A percentile compares a stretch with the other conserved stretches of the same genome.
These are phyloP conservation scores for Cassiopea andromeda DNA, from an alignment of 30 jellyfish, hydroid and myxozoan genomes.

Conservation along the genomic window DNA sequence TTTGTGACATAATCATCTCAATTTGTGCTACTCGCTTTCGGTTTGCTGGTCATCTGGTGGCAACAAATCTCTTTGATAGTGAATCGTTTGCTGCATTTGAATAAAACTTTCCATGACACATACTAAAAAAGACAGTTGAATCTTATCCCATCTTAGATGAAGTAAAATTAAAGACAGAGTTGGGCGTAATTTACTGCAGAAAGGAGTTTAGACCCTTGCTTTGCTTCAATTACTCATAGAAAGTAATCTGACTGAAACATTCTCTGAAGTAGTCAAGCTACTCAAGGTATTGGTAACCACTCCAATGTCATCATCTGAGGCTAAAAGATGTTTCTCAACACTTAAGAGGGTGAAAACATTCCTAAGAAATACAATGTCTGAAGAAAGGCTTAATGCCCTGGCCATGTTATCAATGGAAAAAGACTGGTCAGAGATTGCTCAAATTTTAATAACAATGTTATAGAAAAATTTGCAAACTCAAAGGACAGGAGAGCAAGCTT, in stretches of 20 bases:
- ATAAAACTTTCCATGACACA: constrained; percentile 1
- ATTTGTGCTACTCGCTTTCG: constrained; percentile 9
- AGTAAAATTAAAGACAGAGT: constrained; percentile 16
- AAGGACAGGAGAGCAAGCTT: constrained; percentile 46
- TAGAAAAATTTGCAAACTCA: constrained; percentile 15
- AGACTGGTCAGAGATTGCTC: constrained; percentile 2
- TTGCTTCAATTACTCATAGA: constrained; percentile 21
- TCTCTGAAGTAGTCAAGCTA: constrained; percentile 26
- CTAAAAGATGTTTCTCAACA: not conserved
- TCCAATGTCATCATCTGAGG: constrained; percentile 49
- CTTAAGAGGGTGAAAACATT: too few species aligned
- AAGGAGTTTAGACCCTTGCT: constrained; percentile 11
- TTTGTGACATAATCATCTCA: constrained; percentile 48
- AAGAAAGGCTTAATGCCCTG: constrained; percentile 60
- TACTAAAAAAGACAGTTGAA: constrained; percentile 17
- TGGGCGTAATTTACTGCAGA: constrained; percentile 19
- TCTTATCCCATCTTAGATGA: constrained; percentile 27
- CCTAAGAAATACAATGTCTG: not conserved
- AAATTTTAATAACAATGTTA: constrained; percentile 10
- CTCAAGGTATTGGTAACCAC: constrained; percentile 20
- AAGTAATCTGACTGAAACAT: constrained; percentile 20
- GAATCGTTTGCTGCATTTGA: constrained; percentile 16
- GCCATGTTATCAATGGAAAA: constrained; percentile 51
- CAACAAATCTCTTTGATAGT: constrained; percentile 38
- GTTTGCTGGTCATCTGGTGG: constrained; percentile 38